A percentile compares a stretch with the other conserved stretches of the same genome.
These are phyloP conservation scores for Chondrosia reniformis DNA, from an alignment of 37 sponge, comb jelly and placozoan genomes.

Conservation along the genomic window DNA sequence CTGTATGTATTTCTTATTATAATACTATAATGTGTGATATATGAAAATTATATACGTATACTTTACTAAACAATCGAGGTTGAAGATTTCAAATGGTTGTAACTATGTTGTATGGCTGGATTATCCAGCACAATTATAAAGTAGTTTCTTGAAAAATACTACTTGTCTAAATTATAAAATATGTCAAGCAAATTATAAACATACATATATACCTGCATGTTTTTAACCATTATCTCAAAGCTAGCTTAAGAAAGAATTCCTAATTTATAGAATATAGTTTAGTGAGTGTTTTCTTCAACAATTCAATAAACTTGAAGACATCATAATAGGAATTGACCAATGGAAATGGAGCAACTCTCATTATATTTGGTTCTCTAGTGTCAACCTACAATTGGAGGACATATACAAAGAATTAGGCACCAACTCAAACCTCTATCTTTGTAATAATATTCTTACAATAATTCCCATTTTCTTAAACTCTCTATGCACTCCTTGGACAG, in stretches of 20 bases:
- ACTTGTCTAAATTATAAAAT: not conserved
- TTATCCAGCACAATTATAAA: too few species aligned
- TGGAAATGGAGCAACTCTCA: constrained; percentile 84
- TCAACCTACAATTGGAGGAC: constrained; percentile 31
- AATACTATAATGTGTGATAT: too few species aligned
- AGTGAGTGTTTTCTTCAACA: not conserved
- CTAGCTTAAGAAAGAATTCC: not conserved
- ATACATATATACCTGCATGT: not conserved
- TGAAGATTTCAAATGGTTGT: too few species aligned
- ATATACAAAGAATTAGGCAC: not conserved
- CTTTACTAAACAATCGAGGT: too few species aligned
- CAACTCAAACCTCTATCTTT: not conserved
- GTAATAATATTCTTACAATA: constrained; percentile 42
- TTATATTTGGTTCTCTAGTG: constrained; percentile 34
- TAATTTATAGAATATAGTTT: not conserved
- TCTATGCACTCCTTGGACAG: constrained; percentile 34
- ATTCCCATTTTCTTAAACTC: constrained; percentile 46
- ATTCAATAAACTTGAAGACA: constrained; percentile 41
- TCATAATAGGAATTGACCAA: constrained; percentile 87
- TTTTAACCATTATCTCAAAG: too few species aligned
- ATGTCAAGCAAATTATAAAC: not conserved
- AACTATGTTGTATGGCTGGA: too few species aligned
- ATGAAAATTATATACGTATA: too few species aligned
- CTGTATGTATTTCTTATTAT: too few species aligned
- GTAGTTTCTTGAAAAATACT: too few species aligned